phyloP scores from a whole-genome alignment of 2,888 invertebrate species.

The Protodeltote pygarga region DNA sequence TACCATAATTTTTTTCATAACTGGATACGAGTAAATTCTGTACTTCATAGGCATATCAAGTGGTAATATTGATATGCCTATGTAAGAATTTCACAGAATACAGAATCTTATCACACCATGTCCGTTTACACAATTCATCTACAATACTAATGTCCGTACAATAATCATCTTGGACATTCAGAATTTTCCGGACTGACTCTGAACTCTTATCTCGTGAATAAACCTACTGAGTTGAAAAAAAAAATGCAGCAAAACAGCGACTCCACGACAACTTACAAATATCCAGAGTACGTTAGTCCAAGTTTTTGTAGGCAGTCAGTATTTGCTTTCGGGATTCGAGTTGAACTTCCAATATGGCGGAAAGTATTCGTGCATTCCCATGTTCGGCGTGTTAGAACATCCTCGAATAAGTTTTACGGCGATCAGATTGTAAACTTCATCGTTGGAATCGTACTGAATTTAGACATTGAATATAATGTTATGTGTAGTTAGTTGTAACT shows the following conservation, averaged over 20 bases:
- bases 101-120: too few species aligned
- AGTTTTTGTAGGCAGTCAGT: conserved; percentile 82
- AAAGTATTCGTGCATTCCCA: conserved; percentile 80
- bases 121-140: too few species aligned
- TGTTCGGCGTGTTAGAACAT: conserved; percentile 70
- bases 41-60: too few species aligned
- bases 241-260: conserved; percentile 12
- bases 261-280: conserved; percentile 56
- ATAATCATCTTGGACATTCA: too few species aligned
- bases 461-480: conserved; percentile 35
- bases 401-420: conserved; percentile 71
- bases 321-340: conserved; percentile 82
- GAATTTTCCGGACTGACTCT: too few species aligned
- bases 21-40: too few species aligned
- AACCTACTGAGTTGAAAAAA: background rate
- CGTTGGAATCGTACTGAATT: conserved; percentile 45
- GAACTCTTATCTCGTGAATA: too few species aligned
- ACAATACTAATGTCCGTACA: too few species aligned
- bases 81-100: too few species aligned
- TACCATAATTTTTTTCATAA: too few species aligned
- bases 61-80: too few species aligned
- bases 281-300: conserved; percentile 67
- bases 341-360: conserved; percentile 80
- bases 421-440: conserved; percentile 74
- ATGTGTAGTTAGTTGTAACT: too few species aligned